Conservation (phyloP, 2,113 vertebrate genomes). For the Sisor rabdophorus region DNA sequence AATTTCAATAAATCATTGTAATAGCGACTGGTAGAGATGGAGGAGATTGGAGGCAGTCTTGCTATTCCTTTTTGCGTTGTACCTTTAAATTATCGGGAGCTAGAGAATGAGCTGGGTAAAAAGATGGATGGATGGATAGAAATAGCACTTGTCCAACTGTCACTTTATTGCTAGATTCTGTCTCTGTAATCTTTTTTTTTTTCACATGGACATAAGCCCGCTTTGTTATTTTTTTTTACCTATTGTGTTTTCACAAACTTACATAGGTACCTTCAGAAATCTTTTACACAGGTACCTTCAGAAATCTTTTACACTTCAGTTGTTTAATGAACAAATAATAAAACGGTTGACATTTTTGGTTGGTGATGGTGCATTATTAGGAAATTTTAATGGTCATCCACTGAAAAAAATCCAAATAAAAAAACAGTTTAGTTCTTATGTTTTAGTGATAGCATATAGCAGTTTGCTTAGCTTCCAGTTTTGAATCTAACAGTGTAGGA, state of each 20-base stretch:
- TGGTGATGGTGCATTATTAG: not conserved
- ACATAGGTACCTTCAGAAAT: not conserved
- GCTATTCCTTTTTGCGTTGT: not conserved
- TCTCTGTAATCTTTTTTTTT: not conserved
- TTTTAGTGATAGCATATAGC: too few relatives aligned
- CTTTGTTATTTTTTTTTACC: not conserved
- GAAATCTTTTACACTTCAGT: not conserved
- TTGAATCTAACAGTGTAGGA: too few relatives aligned
- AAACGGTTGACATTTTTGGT: not conserved
- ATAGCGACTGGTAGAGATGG: not conserved
- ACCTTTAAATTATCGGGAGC: too few relatives aligned
- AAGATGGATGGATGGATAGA: too few relatives aligned
- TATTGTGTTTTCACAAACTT: not conserved
- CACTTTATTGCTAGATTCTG: not conserved
- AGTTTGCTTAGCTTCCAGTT: too few relatives aligned
- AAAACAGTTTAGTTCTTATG: too few relatives aligned
- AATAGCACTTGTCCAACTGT: not conserved
- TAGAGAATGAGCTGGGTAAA: too few relatives aligned
- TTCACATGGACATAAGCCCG: not conserved
- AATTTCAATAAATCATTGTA: not conserved
- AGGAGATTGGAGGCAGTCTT: not conserved
- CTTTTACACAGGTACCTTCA: not conserved
- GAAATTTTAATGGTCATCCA: too few relatives aligned
- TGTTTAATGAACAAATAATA: not conserved
- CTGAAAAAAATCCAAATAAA: too few relatives aligned